A percentile compares a stretch with the other conserved stretches of the same genome.
Conservation (phyloP, 2,113 vertebrate species). For the Psittacula cyanocephala region DNA sequence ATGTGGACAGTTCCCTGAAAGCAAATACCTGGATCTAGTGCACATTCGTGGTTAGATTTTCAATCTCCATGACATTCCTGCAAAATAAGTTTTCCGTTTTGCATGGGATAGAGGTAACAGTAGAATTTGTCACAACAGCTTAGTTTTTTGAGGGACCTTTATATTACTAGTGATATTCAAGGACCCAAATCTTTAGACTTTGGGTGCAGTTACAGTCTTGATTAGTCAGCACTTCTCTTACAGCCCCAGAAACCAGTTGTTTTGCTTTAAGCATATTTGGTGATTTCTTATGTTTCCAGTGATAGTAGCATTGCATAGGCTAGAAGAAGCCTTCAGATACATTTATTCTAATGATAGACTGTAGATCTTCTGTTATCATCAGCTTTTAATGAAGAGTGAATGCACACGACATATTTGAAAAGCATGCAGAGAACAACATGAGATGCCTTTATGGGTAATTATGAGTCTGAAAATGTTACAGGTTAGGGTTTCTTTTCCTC, state of each 20-base stretch:
- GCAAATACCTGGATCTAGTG: neutral
- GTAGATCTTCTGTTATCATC: neutral
- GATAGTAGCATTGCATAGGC: neutral
- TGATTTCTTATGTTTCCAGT: neutral
- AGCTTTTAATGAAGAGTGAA: neutral
- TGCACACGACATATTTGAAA: neutral
- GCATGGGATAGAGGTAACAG: neutral
- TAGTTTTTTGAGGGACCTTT: neutral
- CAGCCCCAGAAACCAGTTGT: neutral
- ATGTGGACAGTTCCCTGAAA: neutral
- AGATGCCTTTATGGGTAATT: neutral
- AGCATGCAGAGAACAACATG: neutral
- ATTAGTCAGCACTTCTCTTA: neutral
- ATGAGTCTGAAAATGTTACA: neutral
- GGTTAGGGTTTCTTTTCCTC: neutral
- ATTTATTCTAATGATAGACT: neutral
- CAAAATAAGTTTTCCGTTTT: neutral
- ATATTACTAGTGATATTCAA: neutral
- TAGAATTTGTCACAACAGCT: neutral
- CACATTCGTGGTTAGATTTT: neutral
- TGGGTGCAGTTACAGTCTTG: neutral
- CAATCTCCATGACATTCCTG: neutral
- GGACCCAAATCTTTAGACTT: neutral
- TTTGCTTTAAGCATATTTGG: neutral
- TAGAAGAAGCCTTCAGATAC: neutral